These are phyloP conservation scores for Sminthurinus signatus DNA, from an alignment of 1,140 invertebrate genomes.

Conservation along the genomic window DNA sequence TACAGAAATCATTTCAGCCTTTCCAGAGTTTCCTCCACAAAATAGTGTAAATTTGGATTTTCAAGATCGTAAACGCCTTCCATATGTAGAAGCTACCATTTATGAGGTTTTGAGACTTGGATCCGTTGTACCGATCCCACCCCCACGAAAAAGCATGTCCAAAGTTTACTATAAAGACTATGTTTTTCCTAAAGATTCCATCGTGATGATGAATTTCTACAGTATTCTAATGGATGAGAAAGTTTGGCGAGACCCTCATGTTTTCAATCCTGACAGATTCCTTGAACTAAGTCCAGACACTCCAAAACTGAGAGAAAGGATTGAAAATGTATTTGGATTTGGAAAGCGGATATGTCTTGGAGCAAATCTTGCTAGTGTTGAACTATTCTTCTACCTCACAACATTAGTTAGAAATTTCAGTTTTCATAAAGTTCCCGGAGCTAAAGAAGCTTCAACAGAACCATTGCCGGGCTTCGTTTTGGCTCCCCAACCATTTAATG, in stretches of 20 bases:
- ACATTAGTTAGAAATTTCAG: no score
- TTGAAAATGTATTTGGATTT: no score
- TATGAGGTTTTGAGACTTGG: slow-evolving; percentile 69
- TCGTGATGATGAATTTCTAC: slow-evolving; percentile 73
- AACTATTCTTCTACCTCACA: no score
- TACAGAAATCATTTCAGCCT: slow-evolving; percentile 66
- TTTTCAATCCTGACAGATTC: slow-evolving; percentile 69
- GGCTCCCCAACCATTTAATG: no score
- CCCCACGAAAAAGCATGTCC: slow-evolving; percentile 64
- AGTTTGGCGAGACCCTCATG: slow-evolving; percentile 61
- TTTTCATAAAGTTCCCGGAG: no score
- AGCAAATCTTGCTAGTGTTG: no score
- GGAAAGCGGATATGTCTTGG: no score
- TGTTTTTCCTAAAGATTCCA: slow-evolving; percentile 71
- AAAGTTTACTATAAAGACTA: slow-evolving; percentile 60
- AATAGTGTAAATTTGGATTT: slow-evolving; percentile 41
- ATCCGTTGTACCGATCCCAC: slow-evolving; percentile 65
- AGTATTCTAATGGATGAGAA: slow-evolving; percentile 63
- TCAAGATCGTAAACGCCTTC: slow-evolving; percentile 51
- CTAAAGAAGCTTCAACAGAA: no score
- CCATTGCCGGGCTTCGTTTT: no score
- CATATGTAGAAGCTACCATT: slow-evolving; percentile 66
- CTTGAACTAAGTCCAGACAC: no score
- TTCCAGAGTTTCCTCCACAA: slow-evolving; percentile 49
- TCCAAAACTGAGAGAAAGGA: no score